These are phyloP conservation scores for Ceriagrion tenellum DNA, from an alignment of 2,888 invertebrate genomes.

Conservation along the genomic window DNA sequence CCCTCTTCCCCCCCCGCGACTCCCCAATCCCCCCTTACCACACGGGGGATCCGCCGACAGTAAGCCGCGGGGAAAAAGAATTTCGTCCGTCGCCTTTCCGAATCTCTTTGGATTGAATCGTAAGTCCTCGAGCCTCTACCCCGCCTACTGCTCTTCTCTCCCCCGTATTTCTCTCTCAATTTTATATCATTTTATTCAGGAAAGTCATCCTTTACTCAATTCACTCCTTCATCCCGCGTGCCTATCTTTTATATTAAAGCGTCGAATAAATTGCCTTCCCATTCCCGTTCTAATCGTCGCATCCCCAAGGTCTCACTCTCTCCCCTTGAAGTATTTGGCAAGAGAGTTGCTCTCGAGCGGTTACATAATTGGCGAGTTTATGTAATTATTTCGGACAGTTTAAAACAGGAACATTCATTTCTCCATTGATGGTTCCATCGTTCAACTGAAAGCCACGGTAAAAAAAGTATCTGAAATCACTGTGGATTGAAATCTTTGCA, in stretches of 20 bases:
- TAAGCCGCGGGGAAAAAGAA: background rate
- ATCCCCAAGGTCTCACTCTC: background rate
- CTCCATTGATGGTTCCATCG: no score
- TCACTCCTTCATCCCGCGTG: background rate
- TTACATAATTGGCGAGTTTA: slow-evolving; percentile 23
- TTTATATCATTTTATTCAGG: background rate
- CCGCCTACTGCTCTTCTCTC: background rate
- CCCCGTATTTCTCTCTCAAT: background rate
- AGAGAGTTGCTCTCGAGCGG: slow-evolving; percentile 1
- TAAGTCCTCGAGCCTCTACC: background rate
- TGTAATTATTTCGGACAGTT: background rate
- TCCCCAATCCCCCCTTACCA: no score
- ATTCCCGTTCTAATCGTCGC: background rate
- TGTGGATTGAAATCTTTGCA: background rate
- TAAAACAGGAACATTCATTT: background rate
- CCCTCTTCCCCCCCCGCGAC: no score
- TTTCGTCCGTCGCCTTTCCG: background rate
- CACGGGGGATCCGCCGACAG: background rate
- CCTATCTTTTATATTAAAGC: background rate
- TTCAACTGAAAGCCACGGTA: background rate
- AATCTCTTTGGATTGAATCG: background rate
- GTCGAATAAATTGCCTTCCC: background rate
- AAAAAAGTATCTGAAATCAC: background rate
- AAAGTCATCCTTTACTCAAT: background rate
- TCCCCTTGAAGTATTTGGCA: background rate